Evolutionary conservation across 1,140 invertebrate genomes (phyloP).

Genomic region (Leptonema lineaticorne): DNA sequence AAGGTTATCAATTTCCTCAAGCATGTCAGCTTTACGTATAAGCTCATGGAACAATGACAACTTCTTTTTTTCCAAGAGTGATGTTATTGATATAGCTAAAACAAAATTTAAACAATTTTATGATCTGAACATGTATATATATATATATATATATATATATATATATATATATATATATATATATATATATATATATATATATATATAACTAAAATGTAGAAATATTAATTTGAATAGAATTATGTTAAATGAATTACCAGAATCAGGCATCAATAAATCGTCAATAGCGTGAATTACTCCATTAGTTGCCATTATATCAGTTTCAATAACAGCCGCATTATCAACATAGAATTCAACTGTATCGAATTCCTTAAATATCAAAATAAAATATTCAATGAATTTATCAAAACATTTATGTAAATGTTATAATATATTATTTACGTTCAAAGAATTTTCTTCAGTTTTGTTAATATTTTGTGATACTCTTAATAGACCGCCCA

Average conservation of each 20-base stretch:
- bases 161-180: neutral
- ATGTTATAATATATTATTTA: neutral
- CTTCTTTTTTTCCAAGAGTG: constrained; percentile 40
- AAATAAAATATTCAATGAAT: neutral
- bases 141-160: too few species aligned
- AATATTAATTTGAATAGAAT: neutral
- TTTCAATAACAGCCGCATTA: constrained; percentile 47
- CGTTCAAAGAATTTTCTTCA: neutral
- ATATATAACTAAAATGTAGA: too few species aligned
- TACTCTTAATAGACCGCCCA: neutral
- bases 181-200: too few species aligned
- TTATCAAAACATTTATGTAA: neutral
- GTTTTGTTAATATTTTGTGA: neutral
- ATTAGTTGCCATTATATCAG: constrained; percentile 57
- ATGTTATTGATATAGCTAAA: constrained; percentile 40
- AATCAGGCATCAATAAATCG: constrained; percentile 58
- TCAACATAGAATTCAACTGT: constrained; percentile 44
- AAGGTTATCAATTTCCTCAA: constrained; percentile 24
- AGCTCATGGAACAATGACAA: constrained; percentile 34
- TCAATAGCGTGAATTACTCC: constrained; percentile 67
- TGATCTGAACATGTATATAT: neutral
- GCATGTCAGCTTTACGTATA: constrained; percentile 29
- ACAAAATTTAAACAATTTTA: constrained; percentile 13
- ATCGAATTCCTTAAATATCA: neutral
- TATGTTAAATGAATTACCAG: constrained; percentile 43